Percentiles rank a stretch among this genome's conserved stretches.
Evolutionary conservation across 2,888 invertebrate species (phyloP).

Genomic region (Pollenia angustigena): DNA sequence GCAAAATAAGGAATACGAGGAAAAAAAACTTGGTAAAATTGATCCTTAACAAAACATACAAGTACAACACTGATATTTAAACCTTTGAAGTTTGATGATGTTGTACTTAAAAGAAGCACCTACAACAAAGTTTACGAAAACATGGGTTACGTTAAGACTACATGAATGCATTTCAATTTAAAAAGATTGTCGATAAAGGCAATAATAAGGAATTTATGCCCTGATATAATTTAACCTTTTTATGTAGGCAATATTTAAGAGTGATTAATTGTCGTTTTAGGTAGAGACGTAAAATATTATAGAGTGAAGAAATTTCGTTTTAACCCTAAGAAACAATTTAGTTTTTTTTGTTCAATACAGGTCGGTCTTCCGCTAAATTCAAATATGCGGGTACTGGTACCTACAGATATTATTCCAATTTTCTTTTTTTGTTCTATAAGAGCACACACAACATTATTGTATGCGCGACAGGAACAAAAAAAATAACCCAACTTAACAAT

Average conservation of each 20-base stretch:
- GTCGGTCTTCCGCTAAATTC: conserved; percentile 51
- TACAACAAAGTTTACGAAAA: conserved; percentile 1
- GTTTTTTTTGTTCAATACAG: background rate
- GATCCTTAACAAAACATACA: conserved; percentile 25
- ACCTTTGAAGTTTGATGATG: conserved; percentile 67
- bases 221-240: no score
- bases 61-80: conserved; percentile 33
- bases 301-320: background rate
- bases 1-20: background rate
- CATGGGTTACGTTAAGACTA: background rate
- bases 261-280: no score
- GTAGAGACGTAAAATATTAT: background rate
- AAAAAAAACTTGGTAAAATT: conserved; percentile 36
- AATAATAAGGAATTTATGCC: no score
- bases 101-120: conserved; percentile 18
- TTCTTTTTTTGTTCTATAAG: background rate
- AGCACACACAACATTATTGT: conserved; percentile 2
- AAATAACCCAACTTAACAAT: conserved; percentile 62
- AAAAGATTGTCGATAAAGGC: no score
- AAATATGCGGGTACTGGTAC: conserved; percentile 57
- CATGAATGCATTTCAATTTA: background rate
- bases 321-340: background rate
- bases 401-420: conserved; percentile 34
- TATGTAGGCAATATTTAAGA: no score
- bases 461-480: conserved; percentile 46